Conservation (phyloP, 2,113 vertebrate genomes). For the Chloroceryle aenea region DNA sequence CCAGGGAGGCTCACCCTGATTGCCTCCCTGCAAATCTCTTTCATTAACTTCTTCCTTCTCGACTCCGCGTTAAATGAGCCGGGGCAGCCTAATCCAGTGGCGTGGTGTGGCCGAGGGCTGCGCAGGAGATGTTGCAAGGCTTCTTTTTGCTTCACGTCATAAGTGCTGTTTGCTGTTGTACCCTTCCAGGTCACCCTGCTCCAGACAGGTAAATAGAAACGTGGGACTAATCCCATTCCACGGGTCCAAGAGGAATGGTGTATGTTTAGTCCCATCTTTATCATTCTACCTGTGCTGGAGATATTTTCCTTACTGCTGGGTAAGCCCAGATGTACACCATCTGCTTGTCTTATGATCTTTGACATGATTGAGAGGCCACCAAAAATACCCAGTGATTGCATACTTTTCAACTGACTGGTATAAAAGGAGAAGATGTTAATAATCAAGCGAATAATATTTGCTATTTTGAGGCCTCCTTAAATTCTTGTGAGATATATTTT, state of each 20-base stretch:
- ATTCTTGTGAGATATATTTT: slow-evolving; percentile 38
- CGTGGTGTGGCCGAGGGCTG: background rate
- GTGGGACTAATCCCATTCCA: background rate
- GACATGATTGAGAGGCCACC: slow-evolving; percentile 73
- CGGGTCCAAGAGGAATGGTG: background rate
- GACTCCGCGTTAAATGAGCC: background rate
- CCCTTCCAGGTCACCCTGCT: slow-evolving; percentile 18
- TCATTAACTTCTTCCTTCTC: background rate
- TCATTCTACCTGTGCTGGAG: slow-evolving; percentile 62
- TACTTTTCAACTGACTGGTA: slow-evolving; percentile 67
- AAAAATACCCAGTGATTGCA: slow-evolving; percentile 67
- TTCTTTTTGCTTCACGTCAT: background rate
- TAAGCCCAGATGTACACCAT: slow-evolving; percentile 73
- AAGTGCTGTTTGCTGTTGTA: background rate
- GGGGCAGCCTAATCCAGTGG: background rate
- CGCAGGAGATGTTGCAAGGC: slow-evolving; percentile 13
- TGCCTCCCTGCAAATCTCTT: background rate
- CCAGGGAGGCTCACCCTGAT: background rate
- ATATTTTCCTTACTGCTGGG: slow-evolving; percentile 66
- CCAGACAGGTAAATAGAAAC: slow-evolving; percentile 24
- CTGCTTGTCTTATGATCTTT: slow-evolving; percentile 72
- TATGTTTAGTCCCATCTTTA: slow-evolving; percentile 27
- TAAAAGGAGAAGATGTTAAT: slow-evolving; percentile 69
- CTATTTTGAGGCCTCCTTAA: slow-evolving; percentile 55
- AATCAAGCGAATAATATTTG: slow-evolving; percentile 66